Evolutionary conservation across 2,113 vertebrate genomes (phyloP), one percentile per base, ranked within the genome.

Genomic region (Columbina picui): DNA sequence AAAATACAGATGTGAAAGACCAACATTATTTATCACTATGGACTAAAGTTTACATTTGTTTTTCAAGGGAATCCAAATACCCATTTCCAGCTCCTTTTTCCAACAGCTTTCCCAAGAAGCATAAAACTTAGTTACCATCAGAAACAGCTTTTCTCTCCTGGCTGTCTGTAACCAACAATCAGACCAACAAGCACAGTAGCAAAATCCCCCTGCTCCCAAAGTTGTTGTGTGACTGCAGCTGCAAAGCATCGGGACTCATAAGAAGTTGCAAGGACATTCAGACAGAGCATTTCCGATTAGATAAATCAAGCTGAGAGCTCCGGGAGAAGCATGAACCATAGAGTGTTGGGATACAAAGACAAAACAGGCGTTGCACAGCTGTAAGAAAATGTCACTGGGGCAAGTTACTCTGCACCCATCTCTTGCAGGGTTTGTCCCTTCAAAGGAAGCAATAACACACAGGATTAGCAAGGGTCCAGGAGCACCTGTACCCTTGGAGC

Each of bases 21-120:
- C 78, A 80, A 18, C 34, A 27, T 26, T 74, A 77, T 91, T 90
- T 93, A 50, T 83, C 68, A 74, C 32, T 25, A 6, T 1, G 29
- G 60, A 74, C 56, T 69, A 49, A 59, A 86, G 79, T 80, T 89
- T 91, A 93, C 49, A 53, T 67, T 71, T 83, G 32, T 38, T 67
- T 84, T 84, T 52, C 76, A 56, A 19, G 70, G 23, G 82, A 91
- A 88, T 88, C 71, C 63, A 91, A 90, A 77, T 69, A 88, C 10
- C 13, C 29, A n/a, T 70, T 89, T 91, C 83, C 41, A 77, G 56
- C 32, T 78, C 2, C 1, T 59, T 92, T 90, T 90, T 63, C 49
- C 89, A 81, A 16, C 36, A 30, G 50, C 65, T 75, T 29, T 85
- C 70, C 52, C 61, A 56, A 26, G 14, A 75, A 49, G 8, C 57